Percentiles rank a stretch among this genome's conserved stretches.
These are phyloP conservation scores for Buceros bicornis DNA, from an alignment of 2,797 vertebrate genomes.

Conservation along the genomic window DNA sequence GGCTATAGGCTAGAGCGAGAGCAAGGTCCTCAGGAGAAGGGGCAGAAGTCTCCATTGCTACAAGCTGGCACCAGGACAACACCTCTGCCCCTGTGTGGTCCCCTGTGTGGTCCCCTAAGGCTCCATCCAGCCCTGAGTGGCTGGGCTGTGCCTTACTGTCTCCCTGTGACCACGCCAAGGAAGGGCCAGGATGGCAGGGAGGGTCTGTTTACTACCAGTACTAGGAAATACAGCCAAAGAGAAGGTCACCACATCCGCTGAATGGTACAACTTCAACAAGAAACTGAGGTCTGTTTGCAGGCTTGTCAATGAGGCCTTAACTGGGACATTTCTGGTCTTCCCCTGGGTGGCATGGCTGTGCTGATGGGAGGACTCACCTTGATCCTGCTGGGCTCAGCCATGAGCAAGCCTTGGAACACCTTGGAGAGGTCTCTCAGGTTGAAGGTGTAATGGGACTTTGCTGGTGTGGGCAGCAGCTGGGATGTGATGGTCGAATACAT, in stretches of 20 bases:
- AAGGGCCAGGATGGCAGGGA: neutral
- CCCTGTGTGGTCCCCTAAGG: neutral
- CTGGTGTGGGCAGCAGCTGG: constrained; percentile 93
- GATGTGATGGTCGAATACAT: constrained; percentile 89
- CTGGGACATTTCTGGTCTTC: neutral
- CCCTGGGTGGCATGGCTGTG: neutral
- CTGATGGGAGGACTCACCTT: constrained; percentile 77
- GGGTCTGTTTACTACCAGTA: neutral
- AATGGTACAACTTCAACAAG: neutral
- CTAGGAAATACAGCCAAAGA: neutral
- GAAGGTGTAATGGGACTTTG: constrained; percentile 95
- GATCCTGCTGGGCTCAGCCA: constrained; percentile 86
- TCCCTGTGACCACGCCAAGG: neutral
- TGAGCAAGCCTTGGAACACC: constrained; percentile 94
- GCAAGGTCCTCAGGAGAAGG: neutral
- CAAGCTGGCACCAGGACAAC: neutral
- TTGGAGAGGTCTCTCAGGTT: constrained; percentile 94
- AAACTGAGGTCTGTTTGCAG: neutral
- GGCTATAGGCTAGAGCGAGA: neutral
- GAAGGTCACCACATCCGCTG: neutral
- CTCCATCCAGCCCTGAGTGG: neutral
- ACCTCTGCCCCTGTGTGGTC: neutral
- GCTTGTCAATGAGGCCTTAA: neutral
- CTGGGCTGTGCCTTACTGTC: neutral
- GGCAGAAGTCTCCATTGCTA: neutral